Percentiles rank a stretch among this genome's conserved stretches.
Evolutionary conservation across 2,113 vertebrate species (phyloP).

Genomic region (Sceloporus undulatus): DNA sequence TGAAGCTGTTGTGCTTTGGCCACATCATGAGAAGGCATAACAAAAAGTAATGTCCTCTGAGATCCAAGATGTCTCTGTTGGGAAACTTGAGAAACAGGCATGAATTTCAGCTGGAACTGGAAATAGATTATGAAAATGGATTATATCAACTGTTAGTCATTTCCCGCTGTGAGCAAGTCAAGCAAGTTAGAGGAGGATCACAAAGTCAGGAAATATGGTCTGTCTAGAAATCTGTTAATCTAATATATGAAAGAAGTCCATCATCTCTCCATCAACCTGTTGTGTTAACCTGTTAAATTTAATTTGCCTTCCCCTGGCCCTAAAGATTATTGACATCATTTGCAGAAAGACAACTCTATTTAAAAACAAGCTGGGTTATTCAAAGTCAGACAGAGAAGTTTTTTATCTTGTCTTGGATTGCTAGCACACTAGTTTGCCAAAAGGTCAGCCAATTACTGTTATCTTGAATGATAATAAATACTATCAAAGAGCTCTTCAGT

Average conservation of each 20-base stretch:
- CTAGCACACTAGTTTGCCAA: conserved; percentile 16
- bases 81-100: neutral
- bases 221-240: conserved; percentile 1
- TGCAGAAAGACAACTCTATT: conserved; percentile 41
- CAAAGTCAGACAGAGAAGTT: conserved; percentile 7
- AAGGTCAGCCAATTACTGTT: conserved; percentile 33
- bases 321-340: conserved; percentile 24
- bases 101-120: neutral
- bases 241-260: neutral
- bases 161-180: neutral
- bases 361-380: conserved; percentile 9
- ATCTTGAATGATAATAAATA: conserved; percentile 37
- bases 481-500: neutral
- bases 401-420: conserved; percentile 29
- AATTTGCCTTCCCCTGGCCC: conserved; percentile 27
- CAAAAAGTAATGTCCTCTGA: too few relatives aligned
- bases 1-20: too few relatives aligned
- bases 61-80: too few relatives aligned
- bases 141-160: neutral
- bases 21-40: too few relatives aligned
- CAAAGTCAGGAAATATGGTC: neutral
- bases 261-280: neutral
- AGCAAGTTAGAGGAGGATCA: neutral
- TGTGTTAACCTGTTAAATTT: conserved; percentile 32
- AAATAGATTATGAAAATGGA: too few relatives aligned